Percentiles rank a stretch among this genome's conserved stretches.
phyloP scores from a whole-genome alignment of 2,797 vertebrate genomes.

The Taenioides sp. region DNA sequence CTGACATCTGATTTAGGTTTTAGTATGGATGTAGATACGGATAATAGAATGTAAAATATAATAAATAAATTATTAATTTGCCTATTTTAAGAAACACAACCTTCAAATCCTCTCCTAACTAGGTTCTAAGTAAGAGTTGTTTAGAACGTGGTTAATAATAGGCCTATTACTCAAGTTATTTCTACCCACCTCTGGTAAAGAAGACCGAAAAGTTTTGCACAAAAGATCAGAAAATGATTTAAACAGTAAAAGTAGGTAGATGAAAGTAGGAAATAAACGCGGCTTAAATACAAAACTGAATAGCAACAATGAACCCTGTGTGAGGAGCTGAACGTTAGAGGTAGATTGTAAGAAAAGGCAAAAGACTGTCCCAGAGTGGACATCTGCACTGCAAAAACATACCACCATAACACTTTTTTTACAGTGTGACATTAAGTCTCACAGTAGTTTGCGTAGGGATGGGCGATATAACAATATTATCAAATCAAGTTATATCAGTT shows the following conservation, averaged over 20 bases:
- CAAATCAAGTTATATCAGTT: neutral
- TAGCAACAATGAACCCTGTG: neutral
- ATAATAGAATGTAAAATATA: neutral
- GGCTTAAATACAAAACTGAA: slow-evolving; percentile 10
- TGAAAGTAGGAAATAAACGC: slow-evolving; percentile 1
- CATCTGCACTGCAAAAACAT: slow-evolving; percentile 30
- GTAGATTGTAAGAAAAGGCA: slow-evolving; percentile 71
- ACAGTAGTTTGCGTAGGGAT: neutral
- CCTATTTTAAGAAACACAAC: neutral
- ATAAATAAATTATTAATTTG: neutral
- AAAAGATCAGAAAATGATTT: slow-evolving; percentile 2
- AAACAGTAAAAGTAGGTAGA: neutral
- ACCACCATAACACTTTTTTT: slow-evolving; percentile 14
- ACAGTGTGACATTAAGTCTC: neutral
- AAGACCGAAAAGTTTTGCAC: neutral
- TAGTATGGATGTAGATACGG: neutral
- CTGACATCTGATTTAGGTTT: neutral
- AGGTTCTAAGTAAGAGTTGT: neutral
- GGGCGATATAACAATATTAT: neutral
- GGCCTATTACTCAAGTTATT: neutral
- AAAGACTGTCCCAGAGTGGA: slow-evolving; percentile 35
- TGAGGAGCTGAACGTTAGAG: slow-evolving; percentile 62
- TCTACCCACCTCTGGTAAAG: slow-evolving; percentile 1
- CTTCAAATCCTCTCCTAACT: neutral
- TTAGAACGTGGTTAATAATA: neutral